A percentile compares a stretch with the other conserved stretches of the same genome.
These are phyloP conservation scores for Myotis pilosus DNA, from an alignment of 2,797 vertebrate genomes.

Conservation along the genomic window DNA sequence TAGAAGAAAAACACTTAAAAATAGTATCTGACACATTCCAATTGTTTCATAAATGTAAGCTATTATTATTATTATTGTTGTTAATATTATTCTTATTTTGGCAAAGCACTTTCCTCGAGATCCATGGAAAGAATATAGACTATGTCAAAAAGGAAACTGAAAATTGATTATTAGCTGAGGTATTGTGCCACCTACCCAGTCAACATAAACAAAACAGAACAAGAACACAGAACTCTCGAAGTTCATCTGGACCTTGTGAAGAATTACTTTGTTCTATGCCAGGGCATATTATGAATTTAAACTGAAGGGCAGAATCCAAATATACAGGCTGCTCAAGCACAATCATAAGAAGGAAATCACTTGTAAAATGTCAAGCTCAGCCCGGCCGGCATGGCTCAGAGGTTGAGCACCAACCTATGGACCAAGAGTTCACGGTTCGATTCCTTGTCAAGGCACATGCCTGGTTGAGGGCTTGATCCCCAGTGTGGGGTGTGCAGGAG, in stretches of 20 bases:
- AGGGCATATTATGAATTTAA: background rate
- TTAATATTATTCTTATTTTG: background rate
- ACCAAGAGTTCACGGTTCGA: too few relatives aligned
- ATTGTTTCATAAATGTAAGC: background rate
- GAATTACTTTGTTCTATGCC: background rate
- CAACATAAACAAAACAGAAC: background rate
- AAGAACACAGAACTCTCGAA: background rate
- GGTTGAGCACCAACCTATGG: too few relatives aligned
- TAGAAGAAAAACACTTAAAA: background rate
- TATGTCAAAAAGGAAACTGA: background rate
- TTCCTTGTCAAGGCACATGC: too few relatives aligned
- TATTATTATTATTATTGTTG: background rate
- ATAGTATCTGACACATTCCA: background rate
- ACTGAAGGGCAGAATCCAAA: background rate
- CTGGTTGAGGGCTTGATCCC: too few relatives aligned
- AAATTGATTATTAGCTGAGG: background rate
- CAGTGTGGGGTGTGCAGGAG: too few relatives aligned
- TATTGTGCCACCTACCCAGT: background rate
- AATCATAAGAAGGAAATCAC: background rate
- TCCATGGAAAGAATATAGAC: background rate
- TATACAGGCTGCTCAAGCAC: background rate
- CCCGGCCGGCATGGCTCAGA: too few relatives aligned
- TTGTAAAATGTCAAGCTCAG: background rate
- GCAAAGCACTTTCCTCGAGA: background rate
- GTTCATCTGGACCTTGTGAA: background rate